phyloP scores from a whole-genome alignment of 2,888 invertebrate species.

The Emmelina monodactyla region DNA sequence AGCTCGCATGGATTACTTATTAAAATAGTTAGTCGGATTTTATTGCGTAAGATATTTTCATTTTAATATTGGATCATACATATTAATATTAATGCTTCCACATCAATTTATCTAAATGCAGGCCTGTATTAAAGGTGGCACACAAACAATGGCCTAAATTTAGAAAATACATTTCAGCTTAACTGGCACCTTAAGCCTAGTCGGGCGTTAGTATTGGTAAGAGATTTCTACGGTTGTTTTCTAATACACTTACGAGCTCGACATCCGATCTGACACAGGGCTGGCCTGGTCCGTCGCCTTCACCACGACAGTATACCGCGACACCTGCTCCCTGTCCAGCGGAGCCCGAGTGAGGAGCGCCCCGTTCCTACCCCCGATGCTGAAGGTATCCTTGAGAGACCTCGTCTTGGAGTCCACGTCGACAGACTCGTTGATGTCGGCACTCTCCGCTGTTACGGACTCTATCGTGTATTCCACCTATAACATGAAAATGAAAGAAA shows the following conservation, averaged over 20 bases:
- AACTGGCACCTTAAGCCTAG: too few relatives aligned
- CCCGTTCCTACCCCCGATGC: slow-evolving; percentile 85
- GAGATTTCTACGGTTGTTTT: too few relatives aligned
- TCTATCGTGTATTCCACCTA: slow-evolving; percentile 80
- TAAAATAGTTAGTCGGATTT: too few relatives aligned
- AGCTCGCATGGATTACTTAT: too few relatives aligned
- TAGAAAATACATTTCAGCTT: too few relatives aligned
- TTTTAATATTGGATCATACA: too few relatives aligned
- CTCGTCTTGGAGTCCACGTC: slow-evolving; percentile 44
- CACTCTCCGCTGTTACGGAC: slow-evolving; percentile 68
- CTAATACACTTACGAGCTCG: slow-evolving; percentile 68
- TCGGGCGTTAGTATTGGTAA: too few relatives aligned
- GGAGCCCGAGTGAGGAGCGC: slow-evolving; percentile 83
- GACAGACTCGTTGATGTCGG: slow-evolving; percentile 39
- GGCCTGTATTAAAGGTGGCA: too few relatives aligned
- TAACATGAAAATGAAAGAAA: slow-evolving; percentile 8
- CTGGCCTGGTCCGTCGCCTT: slow-evolving; percentile 87
- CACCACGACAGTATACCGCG: slow-evolving; percentile 84
- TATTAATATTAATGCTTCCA: too few relatives aligned
- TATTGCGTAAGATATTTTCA: too few relatives aligned
- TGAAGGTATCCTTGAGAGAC: slow-evolving; percentile 76
- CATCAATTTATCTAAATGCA: too few relatives aligned
- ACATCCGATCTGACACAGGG: slow-evolving; percentile 78
- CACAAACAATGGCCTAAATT: too few relatives aligned
- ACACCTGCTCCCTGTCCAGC: slow-evolving; percentile 87